phyloP scores from a whole-genome alignment of 2,113 vertebrate genomes.

The Cyprinodon variegatus region DNA sequence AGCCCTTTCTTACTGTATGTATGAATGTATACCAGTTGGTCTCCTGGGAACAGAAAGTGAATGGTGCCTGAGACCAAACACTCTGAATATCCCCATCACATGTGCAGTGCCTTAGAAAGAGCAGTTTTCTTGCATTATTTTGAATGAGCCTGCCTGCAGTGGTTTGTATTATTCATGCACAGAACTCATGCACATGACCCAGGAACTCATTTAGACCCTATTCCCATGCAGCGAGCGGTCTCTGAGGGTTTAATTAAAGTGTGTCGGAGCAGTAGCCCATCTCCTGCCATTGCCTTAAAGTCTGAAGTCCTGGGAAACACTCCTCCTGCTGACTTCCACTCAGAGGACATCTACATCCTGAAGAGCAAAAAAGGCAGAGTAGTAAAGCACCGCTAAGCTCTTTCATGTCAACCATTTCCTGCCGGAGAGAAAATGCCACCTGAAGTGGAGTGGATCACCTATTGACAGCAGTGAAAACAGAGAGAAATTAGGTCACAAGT shows the following conservation, averaged over 20 bases:
- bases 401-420: constrained; percentile 34
- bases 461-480: constrained; percentile 23
- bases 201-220: constrained; percentile 71
- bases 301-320: constrained; percentile 49
- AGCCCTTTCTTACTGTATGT: constrained; percentile 2
- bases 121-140: constrained; percentile 62
- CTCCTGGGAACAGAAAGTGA: constrained; percentile 19
- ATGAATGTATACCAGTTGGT: constrained; percentile 7
- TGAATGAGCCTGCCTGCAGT: constrained; percentile 69
- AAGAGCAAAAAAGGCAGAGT: constrained; percentile 31
- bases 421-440: constrained; percentile 31
- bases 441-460: constrained; percentile 12
- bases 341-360: constrained; percentile 41
- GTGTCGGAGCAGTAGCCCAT: constrained; percentile 64
- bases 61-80: constrained; percentile 36
- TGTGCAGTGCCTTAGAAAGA: constrained; percentile 42
- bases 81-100: constrained; percentile 50
- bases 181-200: constrained; percentile 70
- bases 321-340: constrained; percentile 50
- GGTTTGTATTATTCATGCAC: constrained; percentile 75
- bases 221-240: constrained; percentile 68
- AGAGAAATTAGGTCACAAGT: constrained; percentile 19
- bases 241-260: constrained; percentile 77
- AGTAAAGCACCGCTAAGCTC: constrained; percentile 37
- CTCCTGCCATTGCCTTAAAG: constrained; percentile 54